Base-by-base conservation (phyloP, 2,888 invertebrate genomes). In the Metacarcinus magister region DNA sequence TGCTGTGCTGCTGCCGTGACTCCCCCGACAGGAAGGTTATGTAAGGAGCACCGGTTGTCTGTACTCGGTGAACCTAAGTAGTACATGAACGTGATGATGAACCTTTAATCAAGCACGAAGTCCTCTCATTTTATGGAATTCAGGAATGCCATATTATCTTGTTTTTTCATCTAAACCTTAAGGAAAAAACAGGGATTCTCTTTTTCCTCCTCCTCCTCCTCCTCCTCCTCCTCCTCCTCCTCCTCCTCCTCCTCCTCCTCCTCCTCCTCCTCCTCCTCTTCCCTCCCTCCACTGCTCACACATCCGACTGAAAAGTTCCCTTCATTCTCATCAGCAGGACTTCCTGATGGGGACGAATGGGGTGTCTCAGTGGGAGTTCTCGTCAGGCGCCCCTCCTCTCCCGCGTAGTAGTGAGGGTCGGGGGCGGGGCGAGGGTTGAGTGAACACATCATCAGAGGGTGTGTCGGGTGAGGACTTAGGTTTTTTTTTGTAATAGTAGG, bases 341-440 rank as follows among this genome's bases (percentile, higher is more conserved):
- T 82, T 82, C 82, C 82, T 82, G 82, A 82, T 82, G 82, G 82
- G 82, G 82, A 82, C 82, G 82, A 82, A 82, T 82, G 82, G 82
- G 13, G 82, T 5, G 82, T 82, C 82, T 82, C 32, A 28, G 13
- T 28, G 32, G 82, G 32, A 82, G 82, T 67, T 23, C n/a, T 67
- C 67, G 67, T 67, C 23, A 67, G 67, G 67, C 67, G n/a, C 32
- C 82, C 10, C 32, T 32, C 23, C 82, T 32, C 28, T 28, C 82
- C 32, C 32, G 32, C 2, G 16, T 8, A 82, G 82, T 67, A n/a
- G 67, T n/a, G 32, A 32, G 28, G 82, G 82, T 32, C 32, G 82
- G 28, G 82, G 82, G 82, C 32, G 32, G 82, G 82, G n/a, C n/a
- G n/a, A n/a, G 4, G 67, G 67, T 0, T 7, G n/a, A 67, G 19